A percentile compares a stretch with the other conserved stretches of the same genome.
Conservation (phyloP, 2,888 invertebrate species). For the Orthosia incerta region DNA sequence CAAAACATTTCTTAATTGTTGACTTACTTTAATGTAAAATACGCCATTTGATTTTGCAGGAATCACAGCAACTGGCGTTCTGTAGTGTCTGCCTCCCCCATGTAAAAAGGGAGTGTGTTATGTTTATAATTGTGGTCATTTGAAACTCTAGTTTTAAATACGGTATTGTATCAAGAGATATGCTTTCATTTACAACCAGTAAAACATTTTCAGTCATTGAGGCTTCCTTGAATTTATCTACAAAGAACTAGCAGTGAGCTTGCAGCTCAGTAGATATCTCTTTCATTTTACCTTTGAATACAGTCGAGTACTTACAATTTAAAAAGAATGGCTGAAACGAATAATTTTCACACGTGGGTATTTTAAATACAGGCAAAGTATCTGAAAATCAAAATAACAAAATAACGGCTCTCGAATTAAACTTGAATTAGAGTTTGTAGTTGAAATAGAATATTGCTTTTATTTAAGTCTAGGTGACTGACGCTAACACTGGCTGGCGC, state of each 20-base stretch:
- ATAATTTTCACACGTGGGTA: neutral
- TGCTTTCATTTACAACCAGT: neutral
- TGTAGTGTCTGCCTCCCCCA: too few relatives aligned
- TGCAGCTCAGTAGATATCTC: neutral
- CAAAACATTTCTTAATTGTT: too few relatives aligned
- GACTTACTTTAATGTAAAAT: too few relatives aligned
- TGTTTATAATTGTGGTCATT: too few relatives aligned
- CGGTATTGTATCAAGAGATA: neutral
- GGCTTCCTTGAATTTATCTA: neutral
- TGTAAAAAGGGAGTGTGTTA: too few relatives aligned
- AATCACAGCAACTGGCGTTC: too few relatives aligned
- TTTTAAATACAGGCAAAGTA: neutral
- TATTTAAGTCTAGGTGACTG: neutral
- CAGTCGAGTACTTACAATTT: neutral
- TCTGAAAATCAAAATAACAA: neutral
- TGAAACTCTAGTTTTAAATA: too few relatives aligned
- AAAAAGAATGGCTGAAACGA: neutral
- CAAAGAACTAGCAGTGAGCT: neutral
- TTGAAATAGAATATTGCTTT: neutral
- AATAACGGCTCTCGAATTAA: neutral
- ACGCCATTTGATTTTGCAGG: too few relatives aligned
- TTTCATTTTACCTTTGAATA: constrained; percentile 1
- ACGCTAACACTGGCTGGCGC: neutral
- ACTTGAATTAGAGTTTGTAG: neutral
- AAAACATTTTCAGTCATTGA: neutral